Conservation (phyloP, 2,113 vertebrate genomes). For the Anolis sagrei region DNA sequence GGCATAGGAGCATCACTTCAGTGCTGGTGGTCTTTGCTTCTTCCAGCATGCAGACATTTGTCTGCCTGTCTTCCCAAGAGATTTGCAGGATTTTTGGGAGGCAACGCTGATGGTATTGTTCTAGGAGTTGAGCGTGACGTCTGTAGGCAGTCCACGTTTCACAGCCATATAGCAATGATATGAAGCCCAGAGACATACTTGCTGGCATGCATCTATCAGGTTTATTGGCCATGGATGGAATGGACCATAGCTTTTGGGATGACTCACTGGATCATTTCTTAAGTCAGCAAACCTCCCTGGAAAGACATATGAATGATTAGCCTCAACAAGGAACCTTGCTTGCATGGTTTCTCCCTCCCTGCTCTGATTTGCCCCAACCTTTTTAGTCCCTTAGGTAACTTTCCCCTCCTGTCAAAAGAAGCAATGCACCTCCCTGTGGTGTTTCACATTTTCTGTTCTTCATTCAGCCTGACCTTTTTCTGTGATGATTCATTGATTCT, state of each 20-base stretch:
- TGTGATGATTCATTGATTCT: not conserved
- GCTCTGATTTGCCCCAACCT: not conserved
- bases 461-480: not conserved
- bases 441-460: not conserved
- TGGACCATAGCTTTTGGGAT: not conserved
- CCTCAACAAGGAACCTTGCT: not conserved
- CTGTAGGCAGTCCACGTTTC: too few species aligned
- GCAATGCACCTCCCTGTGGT: not conserved
- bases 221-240: not conserved
- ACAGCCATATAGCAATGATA: too few species aligned
- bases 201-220: not conserved
- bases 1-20: too few species aligned
- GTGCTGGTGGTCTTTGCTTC: too few species aligned
- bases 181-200: too few species aligned
- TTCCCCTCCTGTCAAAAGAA: not conserved
- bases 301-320: not conserved
- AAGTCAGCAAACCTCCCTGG: not conserved
- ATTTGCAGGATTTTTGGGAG: too few species aligned
- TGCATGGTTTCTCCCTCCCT: not conserved
- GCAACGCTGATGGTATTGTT: too few species aligned
- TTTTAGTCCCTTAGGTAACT: not conserved
- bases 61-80: too few species aligned
- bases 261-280: not conserved
- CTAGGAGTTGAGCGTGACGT: too few species aligned
- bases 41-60: too few species aligned